Evolutionary conservation across 2,113 vertebrate genomes (phyloP), one percentile per base, ranked within the genome.

Genomic region (Neolamprologus sp.): DNA sequence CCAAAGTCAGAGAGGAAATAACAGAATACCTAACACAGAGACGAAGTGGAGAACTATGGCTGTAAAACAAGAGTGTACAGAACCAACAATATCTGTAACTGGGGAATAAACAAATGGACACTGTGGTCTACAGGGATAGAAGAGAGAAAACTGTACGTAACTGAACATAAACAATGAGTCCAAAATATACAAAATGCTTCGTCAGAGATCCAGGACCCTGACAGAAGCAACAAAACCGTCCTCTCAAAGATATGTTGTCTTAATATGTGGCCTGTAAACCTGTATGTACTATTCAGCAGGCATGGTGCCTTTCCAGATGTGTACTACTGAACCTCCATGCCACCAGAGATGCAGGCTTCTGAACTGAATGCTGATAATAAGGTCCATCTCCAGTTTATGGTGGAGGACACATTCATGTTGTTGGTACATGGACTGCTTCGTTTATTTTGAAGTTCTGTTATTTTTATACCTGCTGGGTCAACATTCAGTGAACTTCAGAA

Each of bases 41-140:
- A 60, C 0, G 14, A 60, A 3, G 57, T 30, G 57, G 26, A 60
- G 14, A 60, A 30, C 26, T 2, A 17, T 60, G 26, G 57, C 14
- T 60, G 57, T 17, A 30, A 60, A 60, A 60, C 1, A 60, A 60
- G 26, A 60, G 57, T 0, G 14, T 60, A 30, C 57, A 60, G 26
- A 30, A 17, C 3, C 14, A 30, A 60, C 57, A 30, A 30, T 0
- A 17, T 60, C 57, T 30, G 28, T 17, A 10, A 30, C 26, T 60
- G 57, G 57, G 14, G 26, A 60, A 60, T 60, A 60, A 60, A 30
- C 55, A 30, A 58, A 58, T 58, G 55, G 55, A 17, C 26, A 60
- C 57, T 17, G 0, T 0, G 8, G 26, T 33, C 26, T 60, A 30
- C 57, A 30, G 28, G 57, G 57, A 0, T 10, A 60, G 57, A 1